Percentiles rank a stretch among this genome's conserved stretches.
Evolutionary conservation across 2,888 invertebrate genomes (phyloP).

Genomic region (Tridacna crocea): DNA sequence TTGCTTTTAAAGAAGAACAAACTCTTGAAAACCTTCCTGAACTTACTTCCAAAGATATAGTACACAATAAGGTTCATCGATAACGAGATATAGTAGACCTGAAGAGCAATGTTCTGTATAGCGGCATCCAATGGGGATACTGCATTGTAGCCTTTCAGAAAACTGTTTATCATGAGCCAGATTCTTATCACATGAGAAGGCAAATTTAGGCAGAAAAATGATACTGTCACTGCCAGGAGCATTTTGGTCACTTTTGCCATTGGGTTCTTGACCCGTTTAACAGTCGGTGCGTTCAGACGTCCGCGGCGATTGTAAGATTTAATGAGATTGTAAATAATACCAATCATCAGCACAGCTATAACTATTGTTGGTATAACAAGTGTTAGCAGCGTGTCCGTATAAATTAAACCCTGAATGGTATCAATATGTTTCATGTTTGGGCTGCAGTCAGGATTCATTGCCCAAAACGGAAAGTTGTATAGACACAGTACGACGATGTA

Average conservation of each 20-base stretch:
- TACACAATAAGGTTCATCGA: conserved; percentile 75
- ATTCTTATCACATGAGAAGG: conserved; percentile 70
- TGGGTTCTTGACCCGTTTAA: conserved; percentile 39
- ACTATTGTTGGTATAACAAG: conserved; percentile 43
- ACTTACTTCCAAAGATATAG: conserved; percentile 69
- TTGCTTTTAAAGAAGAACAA: conserved; percentile 6
- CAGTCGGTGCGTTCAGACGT: conserved; percentile 35
- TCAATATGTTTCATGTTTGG: conserved; percentile 47
- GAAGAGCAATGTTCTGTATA: conserved; percentile 63
- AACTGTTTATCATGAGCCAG: conserved; percentile 48
- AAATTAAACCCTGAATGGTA: conserved; percentile 63
- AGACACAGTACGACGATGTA: conserved; percentile 54
- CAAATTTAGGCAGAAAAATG: conserved; percentile 67
- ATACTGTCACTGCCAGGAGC: conserved; percentile 66
- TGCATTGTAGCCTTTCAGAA: conserved; percentile 33
- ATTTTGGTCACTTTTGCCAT: conserved; percentile 64
- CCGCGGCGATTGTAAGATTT: conserved; percentile 53
- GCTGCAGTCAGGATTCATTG: conserved; percentile 59
- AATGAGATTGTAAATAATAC: conserved; percentile 45
- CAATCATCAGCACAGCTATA: conserved; percentile 34
- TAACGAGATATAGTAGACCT: conserved; percentile 72
- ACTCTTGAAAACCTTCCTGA: conserved; percentile 56
- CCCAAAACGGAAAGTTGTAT: conserved; percentile 74
- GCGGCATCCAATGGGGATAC: conserved; percentile 34
- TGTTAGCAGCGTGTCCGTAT: conserved; percentile 62